phyloP scores from a whole-genome alignment of 2,888 invertebrate species.

The Andricus quercusramuli region DNA sequence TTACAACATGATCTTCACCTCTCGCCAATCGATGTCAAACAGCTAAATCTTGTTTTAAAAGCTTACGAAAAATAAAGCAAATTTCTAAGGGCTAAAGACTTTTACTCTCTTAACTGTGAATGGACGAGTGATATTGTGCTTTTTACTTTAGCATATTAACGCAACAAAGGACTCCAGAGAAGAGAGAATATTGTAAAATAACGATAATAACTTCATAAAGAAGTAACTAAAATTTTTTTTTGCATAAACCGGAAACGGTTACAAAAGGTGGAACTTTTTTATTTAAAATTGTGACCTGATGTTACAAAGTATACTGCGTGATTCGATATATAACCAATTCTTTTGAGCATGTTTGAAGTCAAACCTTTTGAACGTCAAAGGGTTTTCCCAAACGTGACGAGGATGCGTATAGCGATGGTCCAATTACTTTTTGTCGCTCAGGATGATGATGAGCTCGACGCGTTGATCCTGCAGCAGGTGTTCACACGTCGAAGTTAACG shows the following conservation, averaged over 20 bases:
- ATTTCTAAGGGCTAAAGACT: not conserved
- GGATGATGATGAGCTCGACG: conserved; percentile 9
- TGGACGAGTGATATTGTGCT: not conserved
- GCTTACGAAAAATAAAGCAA: not conserved
- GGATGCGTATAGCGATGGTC: not conserved
- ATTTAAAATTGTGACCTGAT: conserved; percentile 4
- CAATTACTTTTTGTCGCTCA: conserved; percentile 32
- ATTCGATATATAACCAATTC: conserved; percentile 21
- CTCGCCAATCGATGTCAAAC: not conserved
- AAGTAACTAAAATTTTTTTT: too few relatives aligned
- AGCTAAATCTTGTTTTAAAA: not conserved
- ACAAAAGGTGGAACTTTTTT: not conserved
- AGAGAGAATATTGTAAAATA: too few relatives aligned
- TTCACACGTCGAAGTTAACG: conserved; percentile 30
- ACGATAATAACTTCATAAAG: too few relatives aligned
- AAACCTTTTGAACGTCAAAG: conserved; percentile 19
- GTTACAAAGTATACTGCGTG: conserved; percentile 8
- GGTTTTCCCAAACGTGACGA: conserved; percentile 22
- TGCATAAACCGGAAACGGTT: not conserved
- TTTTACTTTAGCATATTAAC: too few relatives aligned
- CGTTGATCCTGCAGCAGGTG: conserved; percentile 23
- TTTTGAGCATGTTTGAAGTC: conserved; percentile 23
- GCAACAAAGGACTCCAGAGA: too few relatives aligned
- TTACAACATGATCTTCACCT: not conserved
- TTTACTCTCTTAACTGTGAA: not conserved